Evolutionary conservation across 2,888 invertebrate species (phyloP).

Genomic region (Parthenolecanium corni): DNA sequence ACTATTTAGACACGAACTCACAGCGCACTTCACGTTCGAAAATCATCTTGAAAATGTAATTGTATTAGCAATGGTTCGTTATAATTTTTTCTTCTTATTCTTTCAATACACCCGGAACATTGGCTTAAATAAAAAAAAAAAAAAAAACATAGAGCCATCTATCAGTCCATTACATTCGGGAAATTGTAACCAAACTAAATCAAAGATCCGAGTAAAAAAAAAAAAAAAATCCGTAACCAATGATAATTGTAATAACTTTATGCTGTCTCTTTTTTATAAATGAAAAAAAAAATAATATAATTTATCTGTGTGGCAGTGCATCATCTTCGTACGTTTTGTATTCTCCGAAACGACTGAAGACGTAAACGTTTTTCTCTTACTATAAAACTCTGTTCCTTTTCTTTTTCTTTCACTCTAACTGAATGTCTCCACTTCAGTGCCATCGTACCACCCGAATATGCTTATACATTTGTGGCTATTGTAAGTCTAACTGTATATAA

Average conservation of each 20-base stretch:
- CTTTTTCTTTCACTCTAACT: background rate
- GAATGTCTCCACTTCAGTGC: background rate
- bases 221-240: slow-evolving; percentile 23
- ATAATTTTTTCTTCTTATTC: slow-evolving; percentile 8
- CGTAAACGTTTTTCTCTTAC: background rate
- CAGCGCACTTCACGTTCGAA: slow-evolving; percentile 24
- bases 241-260: slow-evolving; percentile 22
- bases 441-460: background rate
- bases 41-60: slow-evolving; percentile 24
- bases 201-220: too few species aligned
- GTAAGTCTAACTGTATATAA: slow-evolving; percentile 24
- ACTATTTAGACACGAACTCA: slow-evolving; percentile 19
- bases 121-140: slow-evolving; percentile 12
- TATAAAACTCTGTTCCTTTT: background rate
- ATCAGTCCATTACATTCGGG: slow-evolving; percentile 16
- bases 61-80: slow-evolving; percentile 25
- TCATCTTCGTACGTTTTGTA: background rate
- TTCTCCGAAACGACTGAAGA: background rate
- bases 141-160: slow-evolving; percentile 8
- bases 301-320: too few species aligned
- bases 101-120: slow-evolving; percentile 14
- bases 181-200: slow-evolving; percentile 19
- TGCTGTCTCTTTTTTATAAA: slow-evolving; percentile 23
- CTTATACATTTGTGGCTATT: slow-evolving; percentile 16
- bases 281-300: background rate